Conservation (phyloP, 2,888 invertebrate species). For the Diarsia mendica region DNA sequence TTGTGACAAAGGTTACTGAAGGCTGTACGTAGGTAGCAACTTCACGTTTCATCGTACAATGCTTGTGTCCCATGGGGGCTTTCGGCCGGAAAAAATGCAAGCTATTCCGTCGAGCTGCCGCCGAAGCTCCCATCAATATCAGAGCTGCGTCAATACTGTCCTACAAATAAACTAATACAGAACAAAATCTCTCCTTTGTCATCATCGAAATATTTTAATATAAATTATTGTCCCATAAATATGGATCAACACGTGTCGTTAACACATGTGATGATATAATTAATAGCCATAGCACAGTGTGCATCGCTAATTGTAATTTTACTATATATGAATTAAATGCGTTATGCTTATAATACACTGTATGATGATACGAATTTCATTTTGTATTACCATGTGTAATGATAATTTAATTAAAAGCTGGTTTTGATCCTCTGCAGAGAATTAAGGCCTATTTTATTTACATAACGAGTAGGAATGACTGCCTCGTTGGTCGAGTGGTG, state of each 20-base stretch:
- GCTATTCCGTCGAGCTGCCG: constrained; percentile 22
- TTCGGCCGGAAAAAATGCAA: constrained; percentile 50
- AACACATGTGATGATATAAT: constrained; percentile 38
- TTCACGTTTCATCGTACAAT: constrained; percentile 35
- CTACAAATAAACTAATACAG: constrained; percentile 28
- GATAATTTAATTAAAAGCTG: constrained; percentile 6
- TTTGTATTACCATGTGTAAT: not conserved
- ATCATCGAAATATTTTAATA: constrained; percentile 13
- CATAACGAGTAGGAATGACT: not conserved
- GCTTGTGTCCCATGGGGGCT: constrained; percentile 41
- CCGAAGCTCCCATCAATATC: constrained; percentile 30
- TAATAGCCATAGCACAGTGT: constrained; percentile 27
- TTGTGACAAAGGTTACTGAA: constrained; percentile 25
- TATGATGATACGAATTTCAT: constrained; percentile 27
- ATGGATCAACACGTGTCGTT: constrained; percentile 33
- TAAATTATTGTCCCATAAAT: constrained; percentile 17
- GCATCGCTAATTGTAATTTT: constrained; percentile 24
- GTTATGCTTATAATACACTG: constrained; percentile 10
- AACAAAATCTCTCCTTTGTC: not conserved
- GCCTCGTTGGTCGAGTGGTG: no score
- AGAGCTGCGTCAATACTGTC: constrained; percentile 10
- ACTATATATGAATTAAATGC: constrained; percentile 24
- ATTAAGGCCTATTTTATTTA: not conserved
- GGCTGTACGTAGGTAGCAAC: constrained; percentile 6
- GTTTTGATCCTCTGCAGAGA: not conserved